Base-by-base conservation (phyloP, 2,888 invertebrate species). In the Desoria tigrina region DNA sequence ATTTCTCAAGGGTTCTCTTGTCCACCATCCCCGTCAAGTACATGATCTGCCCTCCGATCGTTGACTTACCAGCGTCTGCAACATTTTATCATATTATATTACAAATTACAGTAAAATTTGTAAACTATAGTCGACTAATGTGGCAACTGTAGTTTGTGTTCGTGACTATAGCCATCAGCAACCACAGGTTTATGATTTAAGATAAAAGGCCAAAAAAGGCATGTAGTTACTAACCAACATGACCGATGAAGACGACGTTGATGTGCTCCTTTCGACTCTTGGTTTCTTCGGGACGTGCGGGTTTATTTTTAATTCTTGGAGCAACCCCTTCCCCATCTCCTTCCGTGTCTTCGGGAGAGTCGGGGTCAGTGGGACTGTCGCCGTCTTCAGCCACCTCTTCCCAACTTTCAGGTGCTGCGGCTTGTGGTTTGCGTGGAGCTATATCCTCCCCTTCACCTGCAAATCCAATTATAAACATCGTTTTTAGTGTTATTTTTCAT, bases 31-130 rank as follows among this genome's bases (percentile, higher is more conserved):
- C 97, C 24, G 97, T 97, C 70, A 94, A 83, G 45, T 92, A 94
- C 96, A 99, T 95, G 74, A 99, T 94, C 84, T 99, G 98, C 75
- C 99, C 99, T 71, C 99, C 98, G 80, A 99, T 99, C 57, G 99
- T 99, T 75, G 97, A 98, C 84, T 99, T 99, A 32, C 99, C 99
- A 79, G 99, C 99, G 86, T 99, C 97, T 90, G n/a, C 16, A 16
- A 21, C 9, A 39, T 11, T 39, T 39, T 16, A 16, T 11, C 39
- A 39, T 39, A 39, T 11, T 9, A 45, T 18, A 45, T 9, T 18
- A 6, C 79, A 24, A 80, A 78, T 26, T 32, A 23, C 23, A 18
- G 24, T 18, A 26, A 9, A 18, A 9, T 21, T 26, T 23, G 24
- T 16, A 21, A 18, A 23, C 2, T 21, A 21, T 23, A 16, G 11